phyloP scores from a whole-genome alignment of 1,140 invertebrate genomes.

The Chionoecetes opilio region DNA sequence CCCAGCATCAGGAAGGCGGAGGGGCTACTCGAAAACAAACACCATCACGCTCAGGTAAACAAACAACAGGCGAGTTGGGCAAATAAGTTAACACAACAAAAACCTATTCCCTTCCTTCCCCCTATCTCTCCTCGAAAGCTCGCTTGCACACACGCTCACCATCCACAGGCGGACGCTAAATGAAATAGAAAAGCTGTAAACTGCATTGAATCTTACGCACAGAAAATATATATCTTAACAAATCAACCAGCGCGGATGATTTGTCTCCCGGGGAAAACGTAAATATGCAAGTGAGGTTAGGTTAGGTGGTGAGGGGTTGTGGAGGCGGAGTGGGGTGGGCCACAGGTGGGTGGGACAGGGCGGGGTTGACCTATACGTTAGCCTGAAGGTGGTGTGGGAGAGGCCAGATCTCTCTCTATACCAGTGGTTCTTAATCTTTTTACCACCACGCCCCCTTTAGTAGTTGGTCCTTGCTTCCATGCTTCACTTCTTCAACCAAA shows the following conservation, averaged over 20 bases:
- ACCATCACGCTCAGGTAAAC: neutral
- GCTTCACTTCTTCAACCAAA: too few relatives aligned
- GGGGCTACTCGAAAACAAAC: neutral
- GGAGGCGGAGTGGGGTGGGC: neutral
- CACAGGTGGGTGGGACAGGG: neutral
- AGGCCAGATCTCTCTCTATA: too few relatives aligned
- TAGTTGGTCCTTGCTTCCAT: too few relatives aligned
- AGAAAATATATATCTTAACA: conserved; percentile 3
- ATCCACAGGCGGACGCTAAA: too few relatives aligned
- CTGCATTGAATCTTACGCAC: neutral
- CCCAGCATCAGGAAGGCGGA: neutral
- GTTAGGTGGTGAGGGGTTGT: neutral
- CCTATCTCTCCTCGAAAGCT: neutral
- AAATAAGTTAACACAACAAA: conserved; percentile 21
- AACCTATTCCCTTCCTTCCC: neutral
- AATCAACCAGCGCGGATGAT: conserved; percentile 3
- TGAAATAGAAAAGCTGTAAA: neutral
- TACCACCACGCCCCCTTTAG: too few relatives aligned
- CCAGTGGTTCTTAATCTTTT: too few relatives aligned
- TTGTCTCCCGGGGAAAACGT: conserved; percentile 6
- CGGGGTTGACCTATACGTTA: neutral
- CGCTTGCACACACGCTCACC: neutral
- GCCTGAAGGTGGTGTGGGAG: too few relatives aligned
- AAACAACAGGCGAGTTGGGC: neutral
- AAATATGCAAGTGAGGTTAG: neutral